Base-by-base conservation (phyloP, 1,140 invertebrate genomes). In the Cataglyphis hispanica region DNA sequence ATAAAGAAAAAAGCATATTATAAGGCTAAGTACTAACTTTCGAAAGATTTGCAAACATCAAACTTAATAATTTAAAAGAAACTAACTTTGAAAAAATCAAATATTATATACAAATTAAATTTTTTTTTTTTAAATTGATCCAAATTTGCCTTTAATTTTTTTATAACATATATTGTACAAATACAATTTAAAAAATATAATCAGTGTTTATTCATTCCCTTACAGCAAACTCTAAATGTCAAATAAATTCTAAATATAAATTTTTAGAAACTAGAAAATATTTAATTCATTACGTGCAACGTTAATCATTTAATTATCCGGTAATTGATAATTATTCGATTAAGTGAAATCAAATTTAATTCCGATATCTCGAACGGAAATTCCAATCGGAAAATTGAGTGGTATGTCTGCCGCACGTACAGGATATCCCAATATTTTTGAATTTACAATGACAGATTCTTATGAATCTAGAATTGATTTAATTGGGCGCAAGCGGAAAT, bases 361-460 rank as follows among this genome's bases (percentile, higher is more conserved):
- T 67, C 31, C 43, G 63, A 80, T 63, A 56, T 27, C 43, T 67
- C 43, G 34, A 80, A 69, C 77, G 64, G 77, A 80, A 80, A 40
- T 69, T 69, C 69, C 77, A 80, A 69, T 80, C 63, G 63, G 43
- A 69, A 69, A 80, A 69, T 80, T 27, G 76, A 78, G 25, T 31
- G 76, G 63, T 16, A 25, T 22, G 25, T 31, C 27, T 34, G 13
- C 31, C 22, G 16, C 50, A 31, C 11, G 6, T 16, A 27, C 63
- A 56, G 77, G 27, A 56, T 80, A 69, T 69, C 77, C 50, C 77
- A 56, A 80, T 80, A 69, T 69, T 34, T 27, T 34, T 66, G 22
- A 27, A 56, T 53, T 80, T 64, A 64, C 64, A 56, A n/a, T 64
- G 63, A 80, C 63, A 69, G 40, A 80, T 58, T 69, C 63, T 40